Base-by-base conservation (phyloP, 2,797 vertebrate genomes). In the Perodicticus potto region DNA sequence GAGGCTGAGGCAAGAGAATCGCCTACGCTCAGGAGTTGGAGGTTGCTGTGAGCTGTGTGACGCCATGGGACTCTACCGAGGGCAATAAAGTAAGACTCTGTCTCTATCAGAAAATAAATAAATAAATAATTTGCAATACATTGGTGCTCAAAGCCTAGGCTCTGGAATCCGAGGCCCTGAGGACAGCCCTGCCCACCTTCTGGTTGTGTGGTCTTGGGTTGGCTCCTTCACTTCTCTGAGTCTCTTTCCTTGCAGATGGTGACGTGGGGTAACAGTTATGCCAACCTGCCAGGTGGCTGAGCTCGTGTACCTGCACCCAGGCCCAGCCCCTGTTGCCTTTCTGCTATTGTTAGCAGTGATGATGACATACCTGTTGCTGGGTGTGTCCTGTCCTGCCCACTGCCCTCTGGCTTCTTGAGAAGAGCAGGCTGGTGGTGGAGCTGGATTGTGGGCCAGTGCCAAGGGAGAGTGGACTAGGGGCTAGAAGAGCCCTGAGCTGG, bases 351-450 rank as follows among this genome's bases (percentile, higher is more conserved):
- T 34, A 57, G 45, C 61, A 32, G 88, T 7, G 0, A 11, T 6
- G n/a, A n/a, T 11, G 57, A 49, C 45, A 65, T 4, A 6, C 69
- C 67, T 78, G 78, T 29, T 29, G 4, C 5, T 2, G 7, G 63
- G 25, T 19, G 73, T 23, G 1, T 40, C 49, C 49, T 53, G 14
- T 43, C 57, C 80, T 78, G 72, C 82, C 34, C 27, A 17, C 34
- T 20, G 32, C 57, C 82, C 0, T 2, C 12, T 0, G 16, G 77
- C 63, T 69, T 11, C 3, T 0, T 0, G 34, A 81, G 57, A 55
- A 88, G 59, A 74, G 55, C 49, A 65, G 83, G 23, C 5, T 1
- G n/a, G 69, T 67, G 53, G 45, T 32, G 25, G 73, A 57, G 69
- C 29, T 3, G 3, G 72, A n/a, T 37, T 1, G 3, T 16, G 59